phyloP scores from a whole-genome alignment of 2,888 invertebrate species.

The Halictus ligatus region DNA sequence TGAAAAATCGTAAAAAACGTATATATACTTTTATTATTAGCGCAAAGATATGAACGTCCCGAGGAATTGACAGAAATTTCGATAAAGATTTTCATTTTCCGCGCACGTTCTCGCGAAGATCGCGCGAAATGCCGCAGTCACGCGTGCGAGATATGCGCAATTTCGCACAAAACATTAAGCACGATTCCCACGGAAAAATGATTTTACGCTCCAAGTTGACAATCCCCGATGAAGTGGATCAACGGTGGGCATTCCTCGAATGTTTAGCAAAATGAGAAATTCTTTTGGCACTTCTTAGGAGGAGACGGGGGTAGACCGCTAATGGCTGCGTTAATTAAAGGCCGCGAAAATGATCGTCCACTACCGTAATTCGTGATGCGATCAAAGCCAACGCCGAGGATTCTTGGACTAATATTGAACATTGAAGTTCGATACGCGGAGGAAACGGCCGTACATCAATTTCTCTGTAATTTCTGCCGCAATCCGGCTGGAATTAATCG shows the following conservation, averaged over 20 bases:
- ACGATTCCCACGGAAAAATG: neutral
- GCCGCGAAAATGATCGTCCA: neutral
- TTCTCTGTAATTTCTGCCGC: slow-evolving; percentile 12
- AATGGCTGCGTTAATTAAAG: slow-evolving; percentile 6
- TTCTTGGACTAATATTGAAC: slow-evolving; percentile 22
- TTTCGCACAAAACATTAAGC: slow-evolving; percentile 14
- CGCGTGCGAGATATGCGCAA: slow-evolving; percentile 5
- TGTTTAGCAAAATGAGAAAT: slow-evolving; percentile 15
- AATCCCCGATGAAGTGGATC: neutral
- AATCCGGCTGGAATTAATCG: slow-evolving; percentile 10
- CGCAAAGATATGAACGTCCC: too few relatives aligned
- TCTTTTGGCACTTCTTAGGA: neutral
- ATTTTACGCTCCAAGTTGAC: neutral
- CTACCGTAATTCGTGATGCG: neutral
- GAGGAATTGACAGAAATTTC: neutral
- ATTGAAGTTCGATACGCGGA: slow-evolving; percentile 21
- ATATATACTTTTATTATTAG: neutral
- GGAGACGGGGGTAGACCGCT: neutral
- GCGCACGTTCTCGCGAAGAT: neutral
- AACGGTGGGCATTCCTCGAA: neutral
- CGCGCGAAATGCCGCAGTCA: neutral
- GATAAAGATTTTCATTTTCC: neutral
- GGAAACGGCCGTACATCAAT: slow-evolving; percentile 11
- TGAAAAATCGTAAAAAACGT: too few relatives aligned
- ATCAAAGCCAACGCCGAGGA: neutral